Base-by-base conservation (phyloP, 30 jellyfish, hydroid and myxozoan species). In the Aurelia sp. region DNA sequence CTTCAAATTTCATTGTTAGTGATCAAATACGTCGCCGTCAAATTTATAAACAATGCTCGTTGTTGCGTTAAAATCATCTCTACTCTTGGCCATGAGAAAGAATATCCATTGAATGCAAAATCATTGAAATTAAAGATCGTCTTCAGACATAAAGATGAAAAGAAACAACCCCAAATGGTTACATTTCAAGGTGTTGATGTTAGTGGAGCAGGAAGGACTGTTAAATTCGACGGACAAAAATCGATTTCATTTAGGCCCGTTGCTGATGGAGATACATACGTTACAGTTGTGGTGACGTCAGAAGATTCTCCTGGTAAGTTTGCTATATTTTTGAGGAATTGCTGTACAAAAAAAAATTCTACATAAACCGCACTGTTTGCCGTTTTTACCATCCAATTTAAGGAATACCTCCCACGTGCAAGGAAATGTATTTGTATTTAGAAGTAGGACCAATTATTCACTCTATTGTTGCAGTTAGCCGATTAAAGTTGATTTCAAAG, bases 111-210 rank as follows among this genome's bases (percentile, higher is more conserved):
- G 69, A 87, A 86, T 59, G 81, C 96, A 21, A 97, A 93, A 21
- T 66, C 89, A 1, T 84, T 93, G 84, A 93, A 89, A 59, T 66
- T 93, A 81, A 93, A 89, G 81, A 86, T 93, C 15, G 92, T 93
- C 50, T 93, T 93, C 95, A 88, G 91, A 66, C 89, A 84, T 72
- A 84, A 87, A 37, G 93, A 86, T 44, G 83, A 71, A 60, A 67
- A 82, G 74, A 75, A 86, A 53, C 96, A 66, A 18, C 81, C 91
- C 9, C 91, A 82, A 59, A 79, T 88, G 74, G 84, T 88, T 51
- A 88, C 92, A 13, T 88, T 88, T 66, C 89, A 73, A 60, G 97
- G 91, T 37, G 82, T 76, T 13, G 97, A 88, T 73, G 85, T 82
- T 17, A 74, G 85, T 75, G 89, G 82, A 27, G 89, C 89, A 6